These are phyloP conservation scores for Cerastis rubricosa DNA, from an alignment of 2,888 invertebrate species.

Conservation along the genomic window DNA sequence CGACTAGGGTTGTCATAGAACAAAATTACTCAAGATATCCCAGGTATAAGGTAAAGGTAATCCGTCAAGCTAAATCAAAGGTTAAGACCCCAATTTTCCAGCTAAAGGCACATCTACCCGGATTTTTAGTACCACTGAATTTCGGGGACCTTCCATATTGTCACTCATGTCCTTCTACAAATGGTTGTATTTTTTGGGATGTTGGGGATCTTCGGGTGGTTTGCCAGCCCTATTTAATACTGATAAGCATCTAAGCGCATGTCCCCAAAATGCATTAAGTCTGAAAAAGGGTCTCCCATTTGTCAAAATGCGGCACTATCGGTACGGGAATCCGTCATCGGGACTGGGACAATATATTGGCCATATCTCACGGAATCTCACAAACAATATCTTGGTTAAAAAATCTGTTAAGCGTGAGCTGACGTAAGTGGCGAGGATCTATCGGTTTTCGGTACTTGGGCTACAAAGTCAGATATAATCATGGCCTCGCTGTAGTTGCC, in stretches of 20 bases:
- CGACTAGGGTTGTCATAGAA: slow-evolving; percentile 62
- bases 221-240: slow-evolving; percentile 57
- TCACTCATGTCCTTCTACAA: not conserved
- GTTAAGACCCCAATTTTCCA: slow-evolving; percentile 37
- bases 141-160: slow-evolving; percentile 12
- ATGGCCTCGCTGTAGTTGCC: not conserved
- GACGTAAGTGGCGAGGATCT: slow-evolving; percentile 30
- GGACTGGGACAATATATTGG: slow-evolving; percentile 82
- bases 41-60: slow-evolving; percentile 44
- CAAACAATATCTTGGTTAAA: slow-evolving; percentile 68
- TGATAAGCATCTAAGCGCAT: slow-evolving; percentile 83
- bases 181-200: slow-evolving; percentile 23
- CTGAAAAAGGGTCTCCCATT: slow-evolving; percentile 86
- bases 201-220: slow-evolving; percentile 9
- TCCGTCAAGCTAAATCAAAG: slow-evolving; percentile 44
- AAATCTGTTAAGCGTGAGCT: slow-evolving; percentile 58
- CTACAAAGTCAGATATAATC: slow-evolving; percentile 7
- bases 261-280: slow-evolving; percentile 79
- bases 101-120: slow-evolving; percentile 30
- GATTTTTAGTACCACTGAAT: slow-evolving; percentile 45
- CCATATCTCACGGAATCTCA: slow-evolving; percentile 85
- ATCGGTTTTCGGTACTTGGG: not conserved
- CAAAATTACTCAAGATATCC: slow-evolving; percentile 52
- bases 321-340: slow-evolving; percentile 87
- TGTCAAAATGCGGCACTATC: slow-evolving; percentile 89